Conservation (phyloP, 2,888 invertebrate genomes). For the Mimachlamys varia region DNA sequence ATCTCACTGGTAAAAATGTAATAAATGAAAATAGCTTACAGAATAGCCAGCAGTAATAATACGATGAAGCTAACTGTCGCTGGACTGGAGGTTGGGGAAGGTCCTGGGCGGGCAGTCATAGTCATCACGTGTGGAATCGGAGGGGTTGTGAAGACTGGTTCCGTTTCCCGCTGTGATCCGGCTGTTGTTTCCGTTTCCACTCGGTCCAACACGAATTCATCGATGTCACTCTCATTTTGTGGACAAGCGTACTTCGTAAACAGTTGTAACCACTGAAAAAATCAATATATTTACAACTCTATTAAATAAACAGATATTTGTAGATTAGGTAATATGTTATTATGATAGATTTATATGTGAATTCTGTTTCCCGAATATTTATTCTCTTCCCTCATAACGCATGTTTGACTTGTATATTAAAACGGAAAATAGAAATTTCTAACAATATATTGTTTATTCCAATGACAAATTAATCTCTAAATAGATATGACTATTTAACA, state of each 20-base stretch:
- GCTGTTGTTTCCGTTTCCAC: not conserved
- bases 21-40: slow-evolving; percentile 15
- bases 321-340: too few relatives aligned
- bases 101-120: not conserved
- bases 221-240: not conserved
- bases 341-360: too few relatives aligned
- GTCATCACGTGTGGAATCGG: not conserved
- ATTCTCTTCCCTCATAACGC: too few relatives aligned
- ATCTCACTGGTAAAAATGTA: too few relatives aligned
- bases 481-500: too few relatives aligned
- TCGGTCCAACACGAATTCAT: not conserved
- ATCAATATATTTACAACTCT: too few relatives aligned
- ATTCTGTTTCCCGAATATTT: too few relatives aligned
- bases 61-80: not conserved
- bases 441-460: too few relatives aligned
- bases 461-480: too few relatives aligned
- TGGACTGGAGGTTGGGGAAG: not conserved
- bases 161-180: not conserved
- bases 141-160: not conserved
- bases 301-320: too few relatives aligned
- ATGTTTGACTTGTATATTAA: too few relatives aligned
- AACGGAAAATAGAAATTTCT: too few relatives aligned
- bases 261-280: not conserved
- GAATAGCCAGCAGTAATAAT: not conserved
- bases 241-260: not conserved